These are phyloP conservation scores for Centroberyx gerrardi DNA, from an alignment of 2,797 vertebrate genomes.

Conservation along the genomic window DNA sequence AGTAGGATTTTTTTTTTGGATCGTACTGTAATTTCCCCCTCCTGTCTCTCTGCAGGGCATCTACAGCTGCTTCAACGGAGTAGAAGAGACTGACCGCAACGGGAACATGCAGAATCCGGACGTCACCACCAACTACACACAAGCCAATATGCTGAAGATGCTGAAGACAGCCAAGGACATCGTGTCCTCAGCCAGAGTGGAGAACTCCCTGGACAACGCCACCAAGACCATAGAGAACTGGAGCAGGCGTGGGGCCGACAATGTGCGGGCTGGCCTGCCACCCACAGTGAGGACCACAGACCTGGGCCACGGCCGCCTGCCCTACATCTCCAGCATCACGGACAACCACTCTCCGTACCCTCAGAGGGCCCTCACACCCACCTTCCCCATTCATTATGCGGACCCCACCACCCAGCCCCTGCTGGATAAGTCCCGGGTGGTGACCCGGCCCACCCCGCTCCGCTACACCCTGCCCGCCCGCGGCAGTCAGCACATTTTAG, in stretches of 20 bases:
- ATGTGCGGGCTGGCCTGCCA: slow-evolving; percentile 75
- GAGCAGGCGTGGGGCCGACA: slow-evolving; percentile 87
- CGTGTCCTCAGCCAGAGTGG: slow-evolving; percentile 92
- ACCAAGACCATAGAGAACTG: slow-evolving; percentile 94
- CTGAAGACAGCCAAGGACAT: slow-evolving; percentile 96
- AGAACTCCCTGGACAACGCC: slow-evolving; percentile 94
- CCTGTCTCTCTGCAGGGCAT: slow-evolving; percentile 87
- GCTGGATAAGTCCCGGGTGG: slow-evolving; percentile 79
- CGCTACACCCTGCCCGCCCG: slow-evolving; percentile 82
- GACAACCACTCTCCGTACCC: slow-evolving; percentile 83
- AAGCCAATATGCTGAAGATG: slow-evolving; percentile 97
- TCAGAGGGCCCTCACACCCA: slow-evolving; percentile 78
- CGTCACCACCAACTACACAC: slow-evolving; percentile 91
- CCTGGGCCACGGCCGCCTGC: slow-evolving; percentile 74
- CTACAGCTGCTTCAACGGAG: slow-evolving; percentile 97
- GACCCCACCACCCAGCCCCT: slow-evolving; percentile 74
- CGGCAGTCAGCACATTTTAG: slow-evolving; percentile 79
- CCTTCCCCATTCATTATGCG: slow-evolving; percentile 77
- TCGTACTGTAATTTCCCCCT: not conserved
- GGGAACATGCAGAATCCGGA: slow-evolving; percentile 88
- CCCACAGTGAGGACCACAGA: slow-evolving; percentile 75
- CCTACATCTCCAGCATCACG: slow-evolving; percentile 84
- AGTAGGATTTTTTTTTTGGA: not conserved
- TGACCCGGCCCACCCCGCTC: slow-evolving; percentile 74
- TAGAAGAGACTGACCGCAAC: slow-evolving; percentile 87